Base-by-base conservation (phyloP, 2,888 invertebrate species). In the Leptinotarsa peninsularis region DNA sequence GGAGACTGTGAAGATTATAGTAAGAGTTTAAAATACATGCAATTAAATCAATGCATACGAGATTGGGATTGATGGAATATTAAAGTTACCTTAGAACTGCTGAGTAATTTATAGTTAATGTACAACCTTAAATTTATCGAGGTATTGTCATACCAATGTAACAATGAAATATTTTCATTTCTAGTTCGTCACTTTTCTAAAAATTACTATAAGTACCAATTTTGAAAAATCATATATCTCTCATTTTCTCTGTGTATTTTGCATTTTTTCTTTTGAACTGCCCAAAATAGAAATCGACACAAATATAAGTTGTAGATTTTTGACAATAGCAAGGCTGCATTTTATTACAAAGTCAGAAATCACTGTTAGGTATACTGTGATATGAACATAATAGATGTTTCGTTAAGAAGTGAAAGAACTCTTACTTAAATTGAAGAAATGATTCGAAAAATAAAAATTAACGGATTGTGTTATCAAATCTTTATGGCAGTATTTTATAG, bases 91-190 rank as follows among this genome's bases (percentile, higher is more conserved):
- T 52, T 5, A 43, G 43, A 14, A n/a, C n/a, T 52, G 5, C 52
- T 17, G 5, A 17, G n/a, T 52, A 33, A n/a, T 15, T 21, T 7
- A 58, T 72, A 18, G 33, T 71, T 27, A 68, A 69, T 69, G 72
- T 67, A 75, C 72, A 75, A 69, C 69, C 66, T 75, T 75, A 73
- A 63, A 69, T 49, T 69, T 75, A 74, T 15, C 52, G 68, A 75
- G 80, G 77, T 79, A 79, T 78, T 80, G 77, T 79, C 80, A 76
- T 77, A 80, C 78, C 79, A 50, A 63, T 43, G n/a, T 33, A 72
- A 77, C 74, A 73, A 74, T 69, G 73, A 72, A 76, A 73, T 67
- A 63, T 69, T 76, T 72, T 23, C 71, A 67, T 27, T 49, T 58
- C 56, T 69, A 72, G 54, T 74, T 74, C 72, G 73, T 73, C 67